Evolutionary conservation across 2,888 invertebrate genomes (phyloP).

Genomic region (Rhagium mordax): DNA sequence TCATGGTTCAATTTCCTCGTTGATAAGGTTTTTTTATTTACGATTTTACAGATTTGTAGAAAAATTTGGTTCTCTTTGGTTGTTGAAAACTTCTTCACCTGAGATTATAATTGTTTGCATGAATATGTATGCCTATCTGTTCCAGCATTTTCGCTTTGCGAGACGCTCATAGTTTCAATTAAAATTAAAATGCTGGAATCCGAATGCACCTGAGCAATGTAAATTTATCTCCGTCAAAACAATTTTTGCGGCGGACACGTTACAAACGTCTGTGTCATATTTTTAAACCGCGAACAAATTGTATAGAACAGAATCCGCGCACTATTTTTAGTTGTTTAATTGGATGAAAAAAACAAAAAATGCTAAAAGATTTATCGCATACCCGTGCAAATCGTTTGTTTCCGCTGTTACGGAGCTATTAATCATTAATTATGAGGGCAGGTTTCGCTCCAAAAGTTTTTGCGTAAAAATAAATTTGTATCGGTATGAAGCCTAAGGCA

Average conservation of each 20-base stretch:
- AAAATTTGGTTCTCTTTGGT: no score
- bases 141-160: no score
- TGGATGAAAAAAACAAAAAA: constrained; percentile 6
- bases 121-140: no score
- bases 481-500: neutral
- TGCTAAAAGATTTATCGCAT: neutral
- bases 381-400: constrained; percentile 1
- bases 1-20: no score
- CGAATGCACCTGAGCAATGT: constrained; percentile 9
- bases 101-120: no score
- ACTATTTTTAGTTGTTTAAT: constrained; percentile 22
- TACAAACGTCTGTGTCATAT: constrained; percentile 40
- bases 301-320: constrained; percentile 9
- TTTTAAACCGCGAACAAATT: constrained; percentile 36
- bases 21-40: no score
- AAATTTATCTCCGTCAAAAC: constrained; percentile 35
- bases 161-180: no score
- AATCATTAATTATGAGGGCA: neutral
- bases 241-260: constrained; percentile 32
- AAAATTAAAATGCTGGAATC: constrained; percentile 9
- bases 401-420: neutral
- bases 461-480: neutral
- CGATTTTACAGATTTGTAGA: no score
- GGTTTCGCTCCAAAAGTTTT: neutral
- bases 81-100: no score